Percentiles rank a stretch among this genome's conserved stretches.
phyloP scores from a whole-genome alignment of 2,797 vertebrate genomes.

The Pangasius larnaudii region DNA sequence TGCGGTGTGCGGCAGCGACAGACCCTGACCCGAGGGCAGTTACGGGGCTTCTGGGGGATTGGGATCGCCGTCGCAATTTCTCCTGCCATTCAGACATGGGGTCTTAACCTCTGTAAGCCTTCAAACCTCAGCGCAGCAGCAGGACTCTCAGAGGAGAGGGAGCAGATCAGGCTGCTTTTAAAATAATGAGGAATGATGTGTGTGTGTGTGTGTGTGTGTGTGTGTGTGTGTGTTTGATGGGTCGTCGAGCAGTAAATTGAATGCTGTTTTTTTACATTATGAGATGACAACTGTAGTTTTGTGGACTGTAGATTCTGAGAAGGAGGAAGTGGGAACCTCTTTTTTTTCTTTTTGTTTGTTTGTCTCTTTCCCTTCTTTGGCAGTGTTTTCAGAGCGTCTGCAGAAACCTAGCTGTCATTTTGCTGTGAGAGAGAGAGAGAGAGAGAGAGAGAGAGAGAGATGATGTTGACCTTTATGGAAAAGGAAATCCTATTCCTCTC shows the following conservation, averaged over 20 bases:
- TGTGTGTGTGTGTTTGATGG: background rate
- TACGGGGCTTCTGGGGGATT: background rate
- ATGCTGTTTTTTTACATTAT: slow-evolving; percentile 30
- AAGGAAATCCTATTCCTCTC: slow-evolving; percentile 18
- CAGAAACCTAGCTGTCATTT: background rate
- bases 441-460: slow-evolving; percentile 22
- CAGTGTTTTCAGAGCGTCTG: background rate
- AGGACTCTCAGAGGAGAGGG: background rate
- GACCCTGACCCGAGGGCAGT: slow-evolving; percentile 4
- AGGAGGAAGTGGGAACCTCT: background rate
- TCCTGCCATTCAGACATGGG: background rate
- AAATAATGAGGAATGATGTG: background rate
- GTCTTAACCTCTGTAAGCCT: slow-evolving; percentile 33
- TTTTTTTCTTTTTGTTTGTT: background rate
- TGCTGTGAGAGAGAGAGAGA: background rate
- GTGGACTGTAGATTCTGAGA: slow-evolving; percentile 24
- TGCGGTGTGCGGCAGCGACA: background rate
- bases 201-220: slow-evolving; percentile 20
- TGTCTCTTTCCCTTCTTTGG: background rate
- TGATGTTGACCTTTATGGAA: slow-evolving; percentile 37
- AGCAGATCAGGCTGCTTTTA: background rate
- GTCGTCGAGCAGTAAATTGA: slow-evolving; percentile 30
- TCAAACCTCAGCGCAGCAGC: slow-evolving; percentile 1
- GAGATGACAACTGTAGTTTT: slow-evolving; percentile 38
- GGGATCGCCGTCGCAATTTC: background rate